A percentile compares a stretch with the other conserved stretches of the same genome.
Evolutionary conservation across 2,888 invertebrate species (phyloP).

Genomic region (Gerris lacustris): DNA sequence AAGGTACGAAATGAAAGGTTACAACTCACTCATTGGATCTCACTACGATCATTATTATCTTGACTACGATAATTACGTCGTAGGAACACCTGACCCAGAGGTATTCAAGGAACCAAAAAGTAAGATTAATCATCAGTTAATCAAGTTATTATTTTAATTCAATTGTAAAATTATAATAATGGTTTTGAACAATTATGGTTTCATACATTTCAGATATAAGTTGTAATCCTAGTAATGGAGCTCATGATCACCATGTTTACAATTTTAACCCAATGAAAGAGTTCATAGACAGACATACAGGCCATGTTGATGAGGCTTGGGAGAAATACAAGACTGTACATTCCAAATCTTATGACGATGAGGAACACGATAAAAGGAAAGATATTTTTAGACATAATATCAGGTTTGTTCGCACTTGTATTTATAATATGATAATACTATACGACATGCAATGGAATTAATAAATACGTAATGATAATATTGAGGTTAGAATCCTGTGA

Average conservation of each 20-base stretch:
- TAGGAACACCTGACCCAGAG: conserved; percentile 53
- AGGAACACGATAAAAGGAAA: conserved; percentile 58
- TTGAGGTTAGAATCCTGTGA: too few relatives aligned
- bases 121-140: conserved; percentile 35
- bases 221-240: conserved; percentile 75
- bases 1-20: conserved; percentile 88
- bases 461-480: too few relatives aligned
- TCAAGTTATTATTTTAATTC: too few relatives aligned
- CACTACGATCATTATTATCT: conserved; percentile 92
- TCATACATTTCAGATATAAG: conserved; percentile 43
- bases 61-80: conserved; percentile 52
- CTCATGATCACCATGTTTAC: conserved; percentile 59
- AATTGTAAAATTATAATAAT: too few relatives aligned
- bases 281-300: conserved; percentile 58
- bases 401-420: conserved; percentile 41
- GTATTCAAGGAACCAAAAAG: conserved; percentile 55
- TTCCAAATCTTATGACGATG: conserved; percentile 50
- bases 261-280: conserved; percentile 91
- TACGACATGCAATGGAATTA: too few relatives aligned
- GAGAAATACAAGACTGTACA: conserved; percentile 60
- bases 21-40: conserved; percentile 80
- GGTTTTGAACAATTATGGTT: too few relatives aligned
- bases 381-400: conserved; percentile 78
- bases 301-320: conserved; percentile 65
- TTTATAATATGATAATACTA: conserved; percentile 17